Evolutionary conservation across 2,113 vertebrate genomes (phyloP).

Genomic region (Lampris megalopsis): DNA sequence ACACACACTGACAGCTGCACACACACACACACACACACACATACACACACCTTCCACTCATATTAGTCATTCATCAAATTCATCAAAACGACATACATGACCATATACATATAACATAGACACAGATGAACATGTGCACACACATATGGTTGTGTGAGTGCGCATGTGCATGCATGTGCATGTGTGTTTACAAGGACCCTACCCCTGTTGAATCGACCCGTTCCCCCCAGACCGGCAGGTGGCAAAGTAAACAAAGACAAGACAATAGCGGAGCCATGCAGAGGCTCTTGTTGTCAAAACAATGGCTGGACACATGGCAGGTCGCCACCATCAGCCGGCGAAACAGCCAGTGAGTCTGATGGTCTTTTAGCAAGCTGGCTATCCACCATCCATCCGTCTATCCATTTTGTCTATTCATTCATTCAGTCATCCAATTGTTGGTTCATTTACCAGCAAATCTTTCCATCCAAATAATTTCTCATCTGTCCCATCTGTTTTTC

Average conservation of each 20-base stretch:
- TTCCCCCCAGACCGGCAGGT: conserved; percentile 82
- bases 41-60: background rate
- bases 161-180: conserved; percentile 3
- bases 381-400: conserved; percentile 31
- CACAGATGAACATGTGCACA: conserved; percentile 57
- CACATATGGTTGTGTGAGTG: conserved; percentile 27
- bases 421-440: background rate
- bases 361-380: background rate
- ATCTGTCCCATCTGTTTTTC: background rate
- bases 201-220: conserved; percentile 59
- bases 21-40: conserved; percentile 17
- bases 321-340: conserved; percentile 49
- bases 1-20: background rate
- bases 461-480: background rate
- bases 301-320: conserved; percentile 77
- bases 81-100: conserved; percentile 32
- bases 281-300: conserved; percentile 83
- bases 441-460: background rate
- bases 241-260: conserved; percentile 84
- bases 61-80: conserved; percentile 17
- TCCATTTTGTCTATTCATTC: background rate
- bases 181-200: conserved; percentile 20
- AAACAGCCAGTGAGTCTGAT: conserved; percentile 12
- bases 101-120: conserved; percentile 41
- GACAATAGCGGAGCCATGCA: conserved; percentile 76